Base-by-base conservation (phyloP, 35 echinoderm and acorn worm species). In the Heliocidaris erythrogramma region DNA sequence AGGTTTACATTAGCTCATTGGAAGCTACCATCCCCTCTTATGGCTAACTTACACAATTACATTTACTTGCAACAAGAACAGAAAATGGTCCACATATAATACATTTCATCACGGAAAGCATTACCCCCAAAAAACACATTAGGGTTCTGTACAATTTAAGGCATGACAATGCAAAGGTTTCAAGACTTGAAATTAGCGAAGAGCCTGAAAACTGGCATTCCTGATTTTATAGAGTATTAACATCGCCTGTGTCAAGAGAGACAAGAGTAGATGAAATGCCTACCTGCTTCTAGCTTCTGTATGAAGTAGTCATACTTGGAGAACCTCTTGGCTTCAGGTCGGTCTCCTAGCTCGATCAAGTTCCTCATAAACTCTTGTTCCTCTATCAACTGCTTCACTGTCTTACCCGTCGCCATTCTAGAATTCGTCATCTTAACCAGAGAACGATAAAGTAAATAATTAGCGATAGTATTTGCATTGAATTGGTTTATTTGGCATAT, bases 291-390 rank as follows among this genome's bases (percentile, higher is more conserved):
- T 93, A 99, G 92, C 85, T 97, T 99, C 96, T 97, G 97, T 61
- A 99, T 99, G 84, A 97, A 99, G 93, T 97, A 99, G 93, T 99
- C 98, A 94, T 99, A 99, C 84, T 99, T 99, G 90, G 98, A 99
- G 78, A 99, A 99, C 49, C 96, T 84, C 32, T 95, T 85, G 49
- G 95, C 94, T 84, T 96, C 96, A 31, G 94, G 18, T 27, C 89
- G 85, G 30, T 95, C 94, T 52, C 95, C 93, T 21, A 87, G 18
- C 85, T 96, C 95, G 60, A 49, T 94, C 12, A 85, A 85, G 21
- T 88, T 95, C 56, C 49, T 95, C 94, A 94, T 86, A 24, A 95
- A 71, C 47, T 86, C 85, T 65, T 97, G 96, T 48, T 97, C 96
- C 52, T 95, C 91, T 32, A 97, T 97, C 53, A 97, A 65, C 69